A percentile compares a stretch with the other conserved stretches of the same genome.
Evolutionary conservation across 1,140 invertebrate genomes (phyloP).

Genomic region (Antheraea pernyi): DNA sequence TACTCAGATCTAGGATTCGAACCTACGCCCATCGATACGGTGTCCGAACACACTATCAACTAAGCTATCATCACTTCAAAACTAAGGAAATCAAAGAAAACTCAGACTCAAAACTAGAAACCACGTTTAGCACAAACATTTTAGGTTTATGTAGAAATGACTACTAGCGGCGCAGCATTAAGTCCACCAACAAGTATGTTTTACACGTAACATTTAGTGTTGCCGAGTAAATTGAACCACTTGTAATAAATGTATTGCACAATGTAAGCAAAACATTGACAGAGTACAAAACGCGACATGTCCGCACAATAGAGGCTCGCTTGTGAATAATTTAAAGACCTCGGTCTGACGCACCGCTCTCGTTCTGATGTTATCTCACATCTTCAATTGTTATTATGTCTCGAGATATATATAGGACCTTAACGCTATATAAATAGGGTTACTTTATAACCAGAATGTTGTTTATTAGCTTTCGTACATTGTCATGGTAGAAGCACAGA

Average conservation of each 20-base stretch:
- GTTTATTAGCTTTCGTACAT: background rate
- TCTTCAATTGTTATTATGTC: conserved; percentile 7
- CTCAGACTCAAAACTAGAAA: too few relatives aligned
- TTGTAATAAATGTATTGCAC: background rate
- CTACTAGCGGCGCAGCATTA: too few relatives aligned
- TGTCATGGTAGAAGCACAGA: conserved; percentile 26
- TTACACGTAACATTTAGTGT: too few relatives aligned
- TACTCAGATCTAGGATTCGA: too few relatives aligned
- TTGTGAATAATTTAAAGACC: conserved; percentile 60
- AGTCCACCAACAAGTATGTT: too few relatives aligned
- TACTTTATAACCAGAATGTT: background rate
- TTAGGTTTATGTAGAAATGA: too few relatives aligned
- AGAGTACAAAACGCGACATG: conserved; percentile 1
- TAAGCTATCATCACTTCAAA: too few relatives aligned
- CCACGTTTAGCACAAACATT: too few relatives aligned
- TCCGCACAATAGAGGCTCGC: conserved; percentile 26
- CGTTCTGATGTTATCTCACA: conserved; percentile 38
- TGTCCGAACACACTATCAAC: too few relatives aligned
- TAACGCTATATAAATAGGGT: conserved; percentile 10
- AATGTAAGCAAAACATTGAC: background rate
- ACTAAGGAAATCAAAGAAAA: too few relatives aligned
- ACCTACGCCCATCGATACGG: too few relatives aligned
- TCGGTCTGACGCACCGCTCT: conserved; percentile 31
- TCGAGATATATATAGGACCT: background rate
- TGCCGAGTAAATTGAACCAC: background rate